phyloP scores from a whole-genome alignment of 2,888 invertebrate genomes.

The Scrobipalpa atriplicella region DNA sequence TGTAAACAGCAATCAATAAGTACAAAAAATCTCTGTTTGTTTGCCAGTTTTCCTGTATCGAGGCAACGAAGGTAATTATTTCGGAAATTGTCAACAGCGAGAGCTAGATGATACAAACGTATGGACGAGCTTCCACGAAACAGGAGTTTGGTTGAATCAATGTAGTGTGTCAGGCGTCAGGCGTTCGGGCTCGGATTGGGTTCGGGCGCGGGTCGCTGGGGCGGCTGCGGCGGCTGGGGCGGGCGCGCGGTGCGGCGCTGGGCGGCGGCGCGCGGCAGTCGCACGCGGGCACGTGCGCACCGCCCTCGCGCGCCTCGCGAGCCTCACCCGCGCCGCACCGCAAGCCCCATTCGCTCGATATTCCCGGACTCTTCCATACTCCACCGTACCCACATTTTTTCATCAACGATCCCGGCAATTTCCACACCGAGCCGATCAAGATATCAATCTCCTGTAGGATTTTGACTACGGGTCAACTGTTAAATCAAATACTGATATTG shows the following conservation, averaged over 20 bases:
- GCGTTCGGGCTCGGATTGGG: slow-evolving; percentile 32
- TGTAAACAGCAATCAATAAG: not conserved
- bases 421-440: not conserved
- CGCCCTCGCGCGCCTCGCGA: slow-evolving; percentile 63
- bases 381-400: slow-evolving; percentile 22
- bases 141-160: slow-evolving; percentile 39
- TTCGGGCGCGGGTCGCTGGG: slow-evolving; percentile 30
- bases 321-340: slow-evolving; percentile 43
- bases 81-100: not conserved
- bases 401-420: not conserved
- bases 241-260: slow-evolving; percentile 57
- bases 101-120: not conserved
- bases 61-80: not conserved
- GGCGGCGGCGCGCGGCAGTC: slow-evolving; percentile 72
- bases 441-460: slow-evolving; percentile 40
- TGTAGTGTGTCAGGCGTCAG: slow-evolving; percentile 44
- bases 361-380: slow-evolving; percentile 37
- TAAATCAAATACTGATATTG: slow-evolving; percentile 61
- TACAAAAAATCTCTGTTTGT: not conserved
- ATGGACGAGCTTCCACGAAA: not conserved
- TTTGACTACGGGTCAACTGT: slow-evolving; percentile 71
- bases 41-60: not conserved
- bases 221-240: slow-evolving; percentile 43
- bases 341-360: slow-evolving; percentile 66
- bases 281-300: slow-evolving; percentile 77